Conservation (phyloP, 2,888 invertebrate genomes). For the Boloria selene region DNA sequence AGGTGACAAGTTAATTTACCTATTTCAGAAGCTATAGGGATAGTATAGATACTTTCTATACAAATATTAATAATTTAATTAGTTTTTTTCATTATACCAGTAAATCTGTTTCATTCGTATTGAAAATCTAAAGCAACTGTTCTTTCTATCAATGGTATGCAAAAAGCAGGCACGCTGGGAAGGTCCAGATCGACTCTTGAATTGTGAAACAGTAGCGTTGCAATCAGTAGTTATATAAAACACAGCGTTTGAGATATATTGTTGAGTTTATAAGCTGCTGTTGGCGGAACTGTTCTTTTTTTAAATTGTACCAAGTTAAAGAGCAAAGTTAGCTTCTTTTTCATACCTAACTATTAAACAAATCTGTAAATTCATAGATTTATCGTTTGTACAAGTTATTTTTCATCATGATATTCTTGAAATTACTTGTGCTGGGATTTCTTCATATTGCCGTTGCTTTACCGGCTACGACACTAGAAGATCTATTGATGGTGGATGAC, state of each 20-base stretch:
- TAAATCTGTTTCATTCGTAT: constrained; percentile 1
- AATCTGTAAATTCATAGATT: not conserved
- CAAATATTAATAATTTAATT: not conserved
- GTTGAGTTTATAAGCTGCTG: constrained; percentile 56
- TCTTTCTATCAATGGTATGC: constrained; percentile 16
- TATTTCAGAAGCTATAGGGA: no score
- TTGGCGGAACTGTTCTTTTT: constrained; percentile 52
- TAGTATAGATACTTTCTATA: no score
- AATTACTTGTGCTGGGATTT: constrained; percentile 54
- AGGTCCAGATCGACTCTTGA: constrained; percentile 4
- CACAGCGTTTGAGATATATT: constrained; percentile 56
- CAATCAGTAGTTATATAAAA: constrained; percentile 76
- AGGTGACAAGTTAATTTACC: no score
- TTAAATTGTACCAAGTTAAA: not conserved
- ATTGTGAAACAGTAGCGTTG: constrained; percentile 66
- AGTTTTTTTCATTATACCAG: not conserved
- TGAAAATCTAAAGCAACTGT: constrained; percentile 1
- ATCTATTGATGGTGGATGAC: constrained; percentile 72
- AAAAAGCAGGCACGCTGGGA: constrained; percentile 21
- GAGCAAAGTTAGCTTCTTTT: constrained; percentile 4
- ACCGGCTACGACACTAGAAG: constrained; percentile 60
- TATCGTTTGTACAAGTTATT: constrained; percentile 17
- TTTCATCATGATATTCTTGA: constrained; percentile 53
- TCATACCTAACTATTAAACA: not conserved
- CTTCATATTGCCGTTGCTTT: constrained; percentile 55